phyloP scores from a whole-genome alignment of 2,797 vertebrate genomes.

The Sebastes umbrosus region DNA sequence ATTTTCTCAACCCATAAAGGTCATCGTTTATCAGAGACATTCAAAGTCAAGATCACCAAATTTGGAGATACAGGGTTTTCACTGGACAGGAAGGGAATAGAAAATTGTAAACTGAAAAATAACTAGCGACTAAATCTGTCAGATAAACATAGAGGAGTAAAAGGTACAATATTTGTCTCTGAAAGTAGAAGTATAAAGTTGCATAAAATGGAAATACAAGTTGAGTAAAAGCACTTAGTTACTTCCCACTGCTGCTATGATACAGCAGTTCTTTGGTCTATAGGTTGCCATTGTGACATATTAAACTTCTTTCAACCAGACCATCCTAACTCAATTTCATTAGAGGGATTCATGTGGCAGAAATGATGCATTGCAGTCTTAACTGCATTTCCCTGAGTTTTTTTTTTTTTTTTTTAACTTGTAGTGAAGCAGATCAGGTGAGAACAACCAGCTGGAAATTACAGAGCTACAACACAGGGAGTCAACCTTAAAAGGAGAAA shows the following conservation, averaged over 20 bases:
- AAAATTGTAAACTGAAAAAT: no score
- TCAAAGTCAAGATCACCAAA: no score
- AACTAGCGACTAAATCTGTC: neutral
- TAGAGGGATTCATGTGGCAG: conserved; percentile 70
- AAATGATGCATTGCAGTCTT: conserved; percentile 80
- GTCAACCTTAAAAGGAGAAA: conserved; percentile 67
- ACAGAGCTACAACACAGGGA: neutral
- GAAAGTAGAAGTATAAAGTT: neutral
- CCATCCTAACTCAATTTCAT: neutral
- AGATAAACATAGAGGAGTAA: neutral
- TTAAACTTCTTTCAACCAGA: neutral
- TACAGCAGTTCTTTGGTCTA: neutral
- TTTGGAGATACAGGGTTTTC: no score
- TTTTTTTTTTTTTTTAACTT: conserved; percentile 14
- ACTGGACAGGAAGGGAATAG: no score
- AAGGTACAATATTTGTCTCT: neutral
- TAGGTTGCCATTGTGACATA: neutral
- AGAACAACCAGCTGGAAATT: conserved; percentile 17
- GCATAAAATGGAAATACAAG: neutral
- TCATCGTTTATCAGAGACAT: no score
- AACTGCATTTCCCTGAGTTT: conserved; percentile 50
- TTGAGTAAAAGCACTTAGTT: neutral
- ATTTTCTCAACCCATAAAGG: neutral
- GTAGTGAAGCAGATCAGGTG: conserved; percentile 34
- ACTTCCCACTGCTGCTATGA: neutral